A percentile compares a stretch with the other conserved stretches of the same genome.
Conservation (phyloP, 2,113 vertebrate genomes). For the Pterocles gutturalis region DNA sequence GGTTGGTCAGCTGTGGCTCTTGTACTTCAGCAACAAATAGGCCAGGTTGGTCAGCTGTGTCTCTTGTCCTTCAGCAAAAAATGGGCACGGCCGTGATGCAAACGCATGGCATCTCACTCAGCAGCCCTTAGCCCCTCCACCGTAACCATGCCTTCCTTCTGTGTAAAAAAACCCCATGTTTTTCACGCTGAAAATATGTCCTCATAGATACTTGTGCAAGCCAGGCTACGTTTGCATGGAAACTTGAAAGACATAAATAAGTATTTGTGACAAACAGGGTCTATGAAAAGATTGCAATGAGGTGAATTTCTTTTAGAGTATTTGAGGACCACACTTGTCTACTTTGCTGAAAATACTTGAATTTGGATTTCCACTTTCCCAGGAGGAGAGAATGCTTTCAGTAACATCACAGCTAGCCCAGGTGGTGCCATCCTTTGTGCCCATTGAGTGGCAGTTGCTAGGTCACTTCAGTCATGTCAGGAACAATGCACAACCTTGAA, state of each 20-base stretch:
- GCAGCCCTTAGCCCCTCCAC: neutral
- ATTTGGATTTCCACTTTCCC: neutral
- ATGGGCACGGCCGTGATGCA: neutral
- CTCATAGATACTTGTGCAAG: neutral
- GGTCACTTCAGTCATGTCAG: neutral
- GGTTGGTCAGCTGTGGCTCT: neutral
- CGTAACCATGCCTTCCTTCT: neutral
- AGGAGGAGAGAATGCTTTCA: neutral
- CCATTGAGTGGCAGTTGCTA: neutral
- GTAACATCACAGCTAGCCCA: neutral
- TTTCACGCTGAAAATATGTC: neutral
- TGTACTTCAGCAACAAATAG: neutral
- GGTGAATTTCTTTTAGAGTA: neutral
- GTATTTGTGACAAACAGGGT: neutral
- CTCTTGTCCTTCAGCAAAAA: neutral
- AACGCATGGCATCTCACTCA: neutral
- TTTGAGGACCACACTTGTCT: neutral
- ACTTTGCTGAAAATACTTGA: neutral
- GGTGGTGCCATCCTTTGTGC: neutral
- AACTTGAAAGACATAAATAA: neutral
- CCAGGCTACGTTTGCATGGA: neutral
- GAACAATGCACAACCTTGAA: neutral
- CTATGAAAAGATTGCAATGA: neutral
- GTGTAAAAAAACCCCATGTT: neutral
- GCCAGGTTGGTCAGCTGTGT: neutral